phyloP scores from a whole-genome alignment of 2,797 vertebrate species.

The Trichosurus vulpecula region DNA sequence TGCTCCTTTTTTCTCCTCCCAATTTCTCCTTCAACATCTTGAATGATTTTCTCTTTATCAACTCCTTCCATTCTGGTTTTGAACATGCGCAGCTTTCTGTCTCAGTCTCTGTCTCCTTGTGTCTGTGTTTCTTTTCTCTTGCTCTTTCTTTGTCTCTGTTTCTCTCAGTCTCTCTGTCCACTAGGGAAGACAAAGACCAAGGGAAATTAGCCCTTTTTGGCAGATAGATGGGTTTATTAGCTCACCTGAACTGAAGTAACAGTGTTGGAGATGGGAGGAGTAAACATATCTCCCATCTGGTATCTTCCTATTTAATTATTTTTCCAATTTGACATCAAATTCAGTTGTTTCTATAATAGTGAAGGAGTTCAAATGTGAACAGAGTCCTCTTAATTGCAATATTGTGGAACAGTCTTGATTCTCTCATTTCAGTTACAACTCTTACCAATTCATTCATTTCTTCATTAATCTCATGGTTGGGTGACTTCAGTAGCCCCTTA shows the following conservation, averaged over 20 bases:
- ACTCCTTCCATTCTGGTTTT: neutral
- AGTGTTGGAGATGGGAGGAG: neutral
- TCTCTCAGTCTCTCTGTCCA: neutral
- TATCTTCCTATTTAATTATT: neutral
- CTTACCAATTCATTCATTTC: neutral
- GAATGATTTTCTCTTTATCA: neutral
- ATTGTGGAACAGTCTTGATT: neutral
- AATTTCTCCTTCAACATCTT: neutral
- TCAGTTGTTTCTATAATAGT: neutral
- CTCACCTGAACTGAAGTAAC: neutral
- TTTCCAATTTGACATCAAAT: neutral
- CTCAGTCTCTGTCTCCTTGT: neutral
- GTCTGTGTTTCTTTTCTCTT: neutral
- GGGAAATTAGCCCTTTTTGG: neutral
- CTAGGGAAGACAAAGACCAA: neutral
- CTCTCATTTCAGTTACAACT: neutral
- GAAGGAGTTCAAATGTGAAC: neutral
- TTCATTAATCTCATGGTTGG: neutral
- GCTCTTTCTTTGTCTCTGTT: neutral
- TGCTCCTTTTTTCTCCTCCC: neutral
- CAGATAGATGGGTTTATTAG: neutral
- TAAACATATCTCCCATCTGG: neutral
- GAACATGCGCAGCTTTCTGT: neutral
- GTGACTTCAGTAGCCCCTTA: too few relatives aligned
- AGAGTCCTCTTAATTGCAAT: neutral